Conservation (phyloP, 2,113 vertebrate species). For the Urocolius indicus region DNA sequence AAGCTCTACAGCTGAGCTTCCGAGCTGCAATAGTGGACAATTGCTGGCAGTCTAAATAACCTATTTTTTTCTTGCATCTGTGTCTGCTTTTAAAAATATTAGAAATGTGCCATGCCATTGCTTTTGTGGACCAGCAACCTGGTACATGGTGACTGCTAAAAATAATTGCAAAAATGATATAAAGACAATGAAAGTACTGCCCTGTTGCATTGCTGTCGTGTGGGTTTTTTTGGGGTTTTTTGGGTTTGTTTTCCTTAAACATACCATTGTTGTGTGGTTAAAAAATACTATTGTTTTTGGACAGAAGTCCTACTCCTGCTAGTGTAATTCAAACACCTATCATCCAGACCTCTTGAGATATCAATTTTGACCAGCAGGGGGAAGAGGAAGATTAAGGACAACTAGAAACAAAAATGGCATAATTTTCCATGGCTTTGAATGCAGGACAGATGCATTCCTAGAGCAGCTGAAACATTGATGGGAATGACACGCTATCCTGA, state of each 20-base stretch:
- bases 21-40: background rate
- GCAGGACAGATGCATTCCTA: background rate
- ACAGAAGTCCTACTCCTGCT: background rate
- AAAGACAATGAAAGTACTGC: background rate
- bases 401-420: background rate
- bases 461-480: background rate
- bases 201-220: background rate
- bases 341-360: background rate
- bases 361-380: slow-evolving; percentile 32
- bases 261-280: background rate
- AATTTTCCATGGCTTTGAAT: background rate
- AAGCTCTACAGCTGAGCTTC: background rate
- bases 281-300: slow-evolving; percentile 36
- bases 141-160: background rate
- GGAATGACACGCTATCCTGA: background rate
- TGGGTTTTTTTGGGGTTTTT: background rate
- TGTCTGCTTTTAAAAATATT: background rate
- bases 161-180: background rate
- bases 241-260: background rate
- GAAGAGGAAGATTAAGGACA: slow-evolving; percentile 9
- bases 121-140: background rate
- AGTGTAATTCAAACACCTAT: slow-evolving; percentile 11
- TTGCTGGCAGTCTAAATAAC: background rate
- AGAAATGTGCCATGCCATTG: background rate
- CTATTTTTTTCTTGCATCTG: background rate